These are phyloP conservation scores for Troides helena DNA, from an alignment of 2,888 invertebrate species.

Conservation along the genomic window DNA sequence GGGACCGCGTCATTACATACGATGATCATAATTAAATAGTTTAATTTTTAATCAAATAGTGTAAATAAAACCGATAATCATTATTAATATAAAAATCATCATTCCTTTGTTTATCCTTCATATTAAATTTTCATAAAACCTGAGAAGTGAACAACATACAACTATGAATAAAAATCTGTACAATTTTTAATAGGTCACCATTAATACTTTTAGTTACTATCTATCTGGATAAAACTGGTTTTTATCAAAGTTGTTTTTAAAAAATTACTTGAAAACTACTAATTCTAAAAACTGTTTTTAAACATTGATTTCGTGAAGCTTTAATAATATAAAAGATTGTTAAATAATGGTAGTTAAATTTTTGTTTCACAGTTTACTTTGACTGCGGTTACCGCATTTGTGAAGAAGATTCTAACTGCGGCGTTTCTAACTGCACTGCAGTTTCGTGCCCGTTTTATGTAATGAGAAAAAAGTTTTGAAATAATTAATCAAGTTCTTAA, in stretches of 20 bases:
- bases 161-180: no score
- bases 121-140: no score
- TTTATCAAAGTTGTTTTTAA: neutral
- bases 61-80: no score
- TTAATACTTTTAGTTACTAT: no score
- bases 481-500: neutral
- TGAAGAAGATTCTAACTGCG: constrained; percentile 8
- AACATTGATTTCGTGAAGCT: neutral
- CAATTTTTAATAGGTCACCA: no score
- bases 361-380: neutral
- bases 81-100: no score
- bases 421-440: constrained; percentile 7
- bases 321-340: no score
- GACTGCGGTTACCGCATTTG: neutral
- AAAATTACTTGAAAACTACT: neutral
- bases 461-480: neutral
- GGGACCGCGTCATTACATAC: neutral
- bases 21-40: neutral
- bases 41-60: no score
- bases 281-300: neutral
- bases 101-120: no score
- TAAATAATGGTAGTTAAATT: neutral
- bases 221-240: no score
- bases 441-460: constrained; percentile 2
- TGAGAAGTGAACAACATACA: no score